phyloP scores from a whole-genome alignment of 1,140 invertebrate genomes.

The Euura saliciscinereae region DNA sequence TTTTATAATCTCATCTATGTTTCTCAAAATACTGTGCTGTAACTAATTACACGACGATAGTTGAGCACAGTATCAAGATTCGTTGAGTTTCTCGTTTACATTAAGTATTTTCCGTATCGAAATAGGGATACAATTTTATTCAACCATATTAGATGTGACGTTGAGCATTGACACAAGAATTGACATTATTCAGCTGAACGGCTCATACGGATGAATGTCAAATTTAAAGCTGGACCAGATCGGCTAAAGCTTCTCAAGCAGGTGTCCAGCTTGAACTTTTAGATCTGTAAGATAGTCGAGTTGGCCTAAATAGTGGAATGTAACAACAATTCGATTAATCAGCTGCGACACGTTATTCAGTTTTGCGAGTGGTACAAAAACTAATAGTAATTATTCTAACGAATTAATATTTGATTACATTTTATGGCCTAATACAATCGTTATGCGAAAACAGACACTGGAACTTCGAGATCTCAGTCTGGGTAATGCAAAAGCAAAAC shows the following conservation, averaged over 20 bases:
- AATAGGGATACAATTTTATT: background rate
- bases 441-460: background rate
- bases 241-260: background rate
- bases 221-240: background rate
- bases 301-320: background rate
- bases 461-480: background rate
- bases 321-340: background rate
- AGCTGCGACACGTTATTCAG: background rate
- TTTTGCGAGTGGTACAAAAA: background rate
- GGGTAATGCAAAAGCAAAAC: background rate
- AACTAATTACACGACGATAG: background rate
- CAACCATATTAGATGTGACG: background rate
- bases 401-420: background rate
- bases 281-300: background rate
- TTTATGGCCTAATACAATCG: background rate
- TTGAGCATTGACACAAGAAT: background rate
- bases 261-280: background rate
- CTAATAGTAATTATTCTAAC: background rate
- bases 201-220: background rate
- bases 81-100: background rate
- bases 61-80: background rate
- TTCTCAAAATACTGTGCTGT: background rate
- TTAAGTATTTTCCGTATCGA: background rate
- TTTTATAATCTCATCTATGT: background rate
- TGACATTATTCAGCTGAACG: background rate